Base-by-base conservation (phyloP, 1,140 invertebrate genomes). In the Temnothorax nylanderi region DNA sequence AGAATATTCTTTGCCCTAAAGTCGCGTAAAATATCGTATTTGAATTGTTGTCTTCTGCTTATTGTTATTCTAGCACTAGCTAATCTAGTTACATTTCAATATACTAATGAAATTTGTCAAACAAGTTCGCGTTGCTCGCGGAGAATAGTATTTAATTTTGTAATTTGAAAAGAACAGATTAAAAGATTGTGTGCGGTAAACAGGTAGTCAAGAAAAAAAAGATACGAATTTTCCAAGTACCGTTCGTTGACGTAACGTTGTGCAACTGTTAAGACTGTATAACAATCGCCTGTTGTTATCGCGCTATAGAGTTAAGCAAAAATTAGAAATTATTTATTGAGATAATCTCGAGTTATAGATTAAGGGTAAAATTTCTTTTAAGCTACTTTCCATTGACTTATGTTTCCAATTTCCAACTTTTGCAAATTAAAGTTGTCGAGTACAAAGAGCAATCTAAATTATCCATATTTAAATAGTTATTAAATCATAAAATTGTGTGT, bases 131-230 rank as follows among this genome's bases (percentile, higher is more conserved):
- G 10, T 32, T n/a, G 44, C 44, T 78, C 18, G 18, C 21, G 13
- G 26, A 51, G 32, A 21, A 78, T 34, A 49, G 18, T 65, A n/a
- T 65, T 0, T 44, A 16, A 78, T 34, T 34, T 78, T 65, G 44
- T 49, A 65, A 65, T 18, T 16, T 65, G 18, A 49, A 78, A 78
- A 65, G 6, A 78, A 51, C 32, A 34, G 3, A 78, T 78, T 78
- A 78, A 47, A 49, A 65, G 58, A 51, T 49, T 51, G 11, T 21
- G 6, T 7, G 11, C 37, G 54, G 11, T 49, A 49, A 78, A 78
- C 32, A 1, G 13, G 4, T 49, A 16, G 44, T n/a, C 58, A 13
- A 49, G 37, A 64, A 64, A 47, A 47, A 47, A 75, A 7, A 5
- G 26, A 3, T 51, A 60, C 7, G 11, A 67, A 3, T 44, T 7